Base-by-base conservation (phyloP, 2,113 vertebrate genomes). In the Cnemophilus loriae region DNA sequence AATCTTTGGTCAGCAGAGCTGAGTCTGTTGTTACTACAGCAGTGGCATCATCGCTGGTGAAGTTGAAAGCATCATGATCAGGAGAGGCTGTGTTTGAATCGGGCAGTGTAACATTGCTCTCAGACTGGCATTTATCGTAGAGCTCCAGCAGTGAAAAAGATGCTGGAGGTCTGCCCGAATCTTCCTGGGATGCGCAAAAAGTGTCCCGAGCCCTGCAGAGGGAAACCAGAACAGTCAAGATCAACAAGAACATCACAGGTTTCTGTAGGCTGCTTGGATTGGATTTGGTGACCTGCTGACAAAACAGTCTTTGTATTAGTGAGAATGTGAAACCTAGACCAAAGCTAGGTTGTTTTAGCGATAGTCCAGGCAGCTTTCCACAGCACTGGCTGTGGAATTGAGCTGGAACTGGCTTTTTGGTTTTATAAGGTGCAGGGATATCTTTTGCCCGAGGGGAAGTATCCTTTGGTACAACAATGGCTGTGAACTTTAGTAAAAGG, bases 151-250 rank as follows among this genome's bases (percentile, higher is more conserved):
- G 77, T 23, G 95, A 83, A 60, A 98, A 57, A 16, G 83, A 8
- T 13, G 87, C 79, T 14, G 92, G 49, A 93, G 95, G 73, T 71
- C 56, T 68, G 61, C 13, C 37, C 1, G 10, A 15, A 3, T 74
- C 75, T 46, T 93, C 96, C 8, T 76, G 74, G 16, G 81, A 53
- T 33, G 90, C 59, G 17, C 98, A 98, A 53, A 69, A 32, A 1
- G 97, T 98, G 60, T 98, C 97, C 22, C 13, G 30, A 47, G 84
- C 80, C 95, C 98, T 98, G 80, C 39, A 95, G 71, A 89, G 68
- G 11, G 41, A 26, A 76, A 35, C 63, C 55, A 98, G 81, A 92
- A 86, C 10, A 76, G 10, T n/a, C 11, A 82, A 61, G 9, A 50
- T 53, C 20, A 46, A 53, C 8, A 39, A 46, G 21, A 56, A 49